phyloP scores from a whole-genome alignment of 2,888 invertebrate species.

The Marasmarcha lunaedactyla region DNA sequence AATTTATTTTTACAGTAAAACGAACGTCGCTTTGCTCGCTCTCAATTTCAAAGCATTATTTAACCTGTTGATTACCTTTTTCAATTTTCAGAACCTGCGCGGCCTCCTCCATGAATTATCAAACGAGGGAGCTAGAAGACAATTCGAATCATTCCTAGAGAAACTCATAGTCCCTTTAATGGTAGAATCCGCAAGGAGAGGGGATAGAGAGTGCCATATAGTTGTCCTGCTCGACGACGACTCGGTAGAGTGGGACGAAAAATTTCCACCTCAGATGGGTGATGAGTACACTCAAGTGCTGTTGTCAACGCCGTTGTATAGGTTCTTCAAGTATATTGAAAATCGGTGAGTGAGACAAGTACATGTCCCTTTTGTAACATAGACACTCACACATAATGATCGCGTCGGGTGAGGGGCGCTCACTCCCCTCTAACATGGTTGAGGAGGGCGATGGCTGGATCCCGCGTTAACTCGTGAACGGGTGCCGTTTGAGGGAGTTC shows the following conservation, averaged over 20 bases:
- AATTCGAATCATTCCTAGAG: conserved; percentile 97
- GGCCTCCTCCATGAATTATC: conserved; percentile 97
- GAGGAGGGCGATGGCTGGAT: too few species aligned
- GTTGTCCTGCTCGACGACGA: conserved; percentile 96
- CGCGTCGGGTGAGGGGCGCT: too few species aligned
- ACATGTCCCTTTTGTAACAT: too few species aligned
- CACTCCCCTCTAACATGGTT: too few species aligned
- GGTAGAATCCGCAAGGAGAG: conserved; percentile 93
- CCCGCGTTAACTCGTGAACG: too few species aligned
- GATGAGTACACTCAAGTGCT: conserved; percentile 99
- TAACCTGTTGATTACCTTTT: too few species aligned
- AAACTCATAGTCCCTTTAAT: conserved; percentile 94
- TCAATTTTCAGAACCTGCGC: conserved; percentile 82
- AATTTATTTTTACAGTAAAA: too few species aligned
- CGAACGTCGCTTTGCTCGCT: too few species aligned
- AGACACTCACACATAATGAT: too few species aligned
- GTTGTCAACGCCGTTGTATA: conserved; percentile 93
- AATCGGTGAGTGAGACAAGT: conserved; percentile 77
- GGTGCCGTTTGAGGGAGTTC: too few species aligned
- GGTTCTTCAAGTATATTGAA: conserved; percentile 99
- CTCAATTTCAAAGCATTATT: too few species aligned
- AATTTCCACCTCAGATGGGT: conserved; percentile 99
- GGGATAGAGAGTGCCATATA: conserved; percentile 95
- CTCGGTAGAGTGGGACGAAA: conserved; percentile 97
- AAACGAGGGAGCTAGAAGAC: conserved; percentile 98